Base-by-base conservation (phyloP, 2,797 vertebrate species). In the Coregonus sp. region DNA sequence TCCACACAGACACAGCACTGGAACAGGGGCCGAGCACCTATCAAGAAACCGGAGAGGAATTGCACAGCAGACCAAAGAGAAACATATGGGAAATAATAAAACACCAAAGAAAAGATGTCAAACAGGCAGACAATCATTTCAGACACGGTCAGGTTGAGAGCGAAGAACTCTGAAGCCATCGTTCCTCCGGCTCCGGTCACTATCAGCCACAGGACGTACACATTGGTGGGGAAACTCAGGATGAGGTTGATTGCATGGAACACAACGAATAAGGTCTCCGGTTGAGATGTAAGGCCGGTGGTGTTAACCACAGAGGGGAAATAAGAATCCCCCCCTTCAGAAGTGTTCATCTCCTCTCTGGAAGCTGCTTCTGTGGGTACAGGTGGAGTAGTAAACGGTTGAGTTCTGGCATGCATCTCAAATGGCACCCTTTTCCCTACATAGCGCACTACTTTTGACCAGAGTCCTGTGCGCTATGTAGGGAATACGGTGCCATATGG, bases 1-100 rank as follows among this genome's bases (percentile, higher is more conserved):
- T 86, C 79, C 54, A 80, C 52, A 61, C 85, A 86, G 72, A 81
- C 68, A 59, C 82, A 0, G 33, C 52, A 1, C 35, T 86, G 40
- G 2, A 86, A 18, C 70, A 16, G 59, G 5, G 80, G 85, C 4
- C 65, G 72, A 51, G 74, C 76, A 1, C 31, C 47, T 0, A 75
- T 0, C 1, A 73, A 1, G 29, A 87, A 80, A 25, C 76, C 82
- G 5, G 68, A 1, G 25, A 82, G 37, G 4, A 56, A 56, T 47
- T 47, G 40, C 40, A 11, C 40, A 47, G 40, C 40, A 18, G 1
- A 5, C 16, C 1, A 6, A 15, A 4, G 9, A 33, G 52, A 16
- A 72, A 47, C 40, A 11, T 47, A 11, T 47, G 40, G 40, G 40
- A 0, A 2, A 0, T 29, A 0, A 0, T 0, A 29, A 25, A 0